phyloP scores from a whole-genome alignment of 2,113 vertebrate species.

The Stegostoma tigrinum region DNA sequence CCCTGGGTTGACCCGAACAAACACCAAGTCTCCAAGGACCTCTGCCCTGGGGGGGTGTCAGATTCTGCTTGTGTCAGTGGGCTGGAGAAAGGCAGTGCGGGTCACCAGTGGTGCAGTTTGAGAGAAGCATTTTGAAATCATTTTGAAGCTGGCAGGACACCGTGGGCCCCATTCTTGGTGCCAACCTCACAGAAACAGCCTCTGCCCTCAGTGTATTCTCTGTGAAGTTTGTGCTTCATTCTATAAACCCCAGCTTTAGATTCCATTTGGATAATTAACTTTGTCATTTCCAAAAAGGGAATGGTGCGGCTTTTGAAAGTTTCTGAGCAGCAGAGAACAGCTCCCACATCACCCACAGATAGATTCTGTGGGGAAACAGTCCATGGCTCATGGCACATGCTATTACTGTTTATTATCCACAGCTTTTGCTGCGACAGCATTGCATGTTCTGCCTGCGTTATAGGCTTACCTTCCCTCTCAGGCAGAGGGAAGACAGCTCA shows the following conservation, averaged over 20 bases:
- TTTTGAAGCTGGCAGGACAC: not conserved
- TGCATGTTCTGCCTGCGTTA: not conserved
- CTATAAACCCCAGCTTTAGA: not conserved
- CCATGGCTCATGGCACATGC: not conserved
- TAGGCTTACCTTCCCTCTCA: not conserved
- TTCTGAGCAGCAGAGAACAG: not conserved
- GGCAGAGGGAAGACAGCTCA: not conserved
- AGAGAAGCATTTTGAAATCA: too few species aligned
- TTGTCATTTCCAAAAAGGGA: not conserved
- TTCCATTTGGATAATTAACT: not conserved
- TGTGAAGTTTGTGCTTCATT: not conserved
- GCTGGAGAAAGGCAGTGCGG: too few species aligned
- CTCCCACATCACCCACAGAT: not conserved
- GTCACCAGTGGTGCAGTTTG: too few species aligned
- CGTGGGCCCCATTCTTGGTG: not conserved
- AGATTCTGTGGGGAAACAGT: not conserved
- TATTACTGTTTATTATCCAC: not conserved
- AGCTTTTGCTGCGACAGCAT: not conserved
- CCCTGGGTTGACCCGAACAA: too few species aligned
- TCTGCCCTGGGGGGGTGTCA: too few species aligned
- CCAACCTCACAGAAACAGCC: not conserved
- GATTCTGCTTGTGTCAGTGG: too few species aligned
- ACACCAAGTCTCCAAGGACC: too few species aligned
- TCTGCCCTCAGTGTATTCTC: not conserved
- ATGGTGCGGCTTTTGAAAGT: not conserved